Conservation (phyloP, 2,888 invertebrate species). For the Eustalomyia histrio region DNA sequence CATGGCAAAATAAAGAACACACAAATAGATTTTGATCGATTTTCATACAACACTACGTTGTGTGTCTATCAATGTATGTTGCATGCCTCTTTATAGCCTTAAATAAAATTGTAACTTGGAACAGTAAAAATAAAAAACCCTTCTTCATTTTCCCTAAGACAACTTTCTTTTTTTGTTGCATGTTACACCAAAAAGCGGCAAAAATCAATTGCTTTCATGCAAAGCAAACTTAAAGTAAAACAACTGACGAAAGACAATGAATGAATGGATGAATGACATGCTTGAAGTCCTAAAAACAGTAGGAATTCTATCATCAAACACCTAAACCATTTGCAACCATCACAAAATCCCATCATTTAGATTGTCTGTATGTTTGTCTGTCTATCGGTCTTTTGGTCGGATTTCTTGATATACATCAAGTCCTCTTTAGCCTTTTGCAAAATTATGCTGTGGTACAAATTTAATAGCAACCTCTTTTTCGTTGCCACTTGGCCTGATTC, state of each 20-base stretch:
- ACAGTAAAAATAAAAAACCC: constrained; percentile 14
- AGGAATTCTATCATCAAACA: constrained; percentile 24
- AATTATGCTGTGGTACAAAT: not conserved
- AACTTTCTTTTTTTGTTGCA: constrained; percentile 35
- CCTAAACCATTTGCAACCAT: constrained; percentile 18
- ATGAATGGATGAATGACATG: constrained; percentile 29
- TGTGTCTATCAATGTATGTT: not conserved
- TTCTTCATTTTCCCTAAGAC: constrained; percentile 9
- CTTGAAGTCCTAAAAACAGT: constrained; percentile 14
- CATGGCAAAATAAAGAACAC: constrained; percentile 10
- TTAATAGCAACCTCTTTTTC: not conserved
- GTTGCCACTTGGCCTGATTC: constrained; percentile 7
- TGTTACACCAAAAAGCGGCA: constrained; percentile 15
- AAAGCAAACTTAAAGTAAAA: not conserved
- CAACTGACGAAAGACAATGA: constrained; percentile 33
- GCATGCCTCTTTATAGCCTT: not conserved
- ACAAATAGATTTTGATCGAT: constrained; percentile 28
- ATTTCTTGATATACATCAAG: constrained; percentile 4
- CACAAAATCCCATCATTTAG: constrained; percentile 17
- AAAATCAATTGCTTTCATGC: constrained; percentile 22
- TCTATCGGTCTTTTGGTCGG: not conserved
- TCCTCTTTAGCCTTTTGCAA: not conserved
- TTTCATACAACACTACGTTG: constrained; percentile 17
- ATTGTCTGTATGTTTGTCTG: not conserved
- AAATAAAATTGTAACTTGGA: not conserved